Conservation (phyloP, 2,888 invertebrate species). For the Myopa testacea region DNA sequence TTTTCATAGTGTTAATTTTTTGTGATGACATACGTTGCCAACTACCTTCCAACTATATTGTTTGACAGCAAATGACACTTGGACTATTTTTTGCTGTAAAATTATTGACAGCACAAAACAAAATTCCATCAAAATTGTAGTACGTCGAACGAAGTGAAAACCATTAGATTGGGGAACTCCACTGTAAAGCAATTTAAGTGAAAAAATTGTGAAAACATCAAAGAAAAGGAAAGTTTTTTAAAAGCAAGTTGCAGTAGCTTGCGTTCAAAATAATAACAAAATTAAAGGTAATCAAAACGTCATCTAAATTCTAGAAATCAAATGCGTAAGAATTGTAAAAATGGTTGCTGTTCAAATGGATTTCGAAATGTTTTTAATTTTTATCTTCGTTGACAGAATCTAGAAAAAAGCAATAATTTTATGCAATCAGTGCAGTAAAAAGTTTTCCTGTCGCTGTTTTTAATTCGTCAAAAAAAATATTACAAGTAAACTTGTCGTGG, state of each 20-base stretch:
- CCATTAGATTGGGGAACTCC: constrained; percentile 5
- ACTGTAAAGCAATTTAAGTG: constrained; percentile 5
- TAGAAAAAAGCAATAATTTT: constrained; percentile 27
- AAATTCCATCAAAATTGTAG: constrained; percentile 29
- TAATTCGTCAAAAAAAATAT: background rate
- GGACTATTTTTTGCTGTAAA: no score
- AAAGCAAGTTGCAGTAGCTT: background rate
- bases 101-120: constrained; percentile 33
- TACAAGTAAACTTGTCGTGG: no score
- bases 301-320: background rate
- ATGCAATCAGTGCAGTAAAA: constrained; percentile 23
- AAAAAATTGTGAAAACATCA: constrained; percentile 26
- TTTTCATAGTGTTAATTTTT: no score
- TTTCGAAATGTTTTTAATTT: constrained; percentile 24
- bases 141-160: constrained; percentile 27
- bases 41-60: no score
- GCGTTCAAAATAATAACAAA: background rate
- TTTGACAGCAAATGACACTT: no score
- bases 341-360: background rate
- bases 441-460: background rate
- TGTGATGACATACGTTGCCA: no score
- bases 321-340: constrained; percentile 3
- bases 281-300: background rate
- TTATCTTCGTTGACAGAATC: background rate
- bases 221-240: background rate